phyloP scores from a whole-genome alignment of 1,140 invertebrate species.

The Drosophila triauraria region DNA sequence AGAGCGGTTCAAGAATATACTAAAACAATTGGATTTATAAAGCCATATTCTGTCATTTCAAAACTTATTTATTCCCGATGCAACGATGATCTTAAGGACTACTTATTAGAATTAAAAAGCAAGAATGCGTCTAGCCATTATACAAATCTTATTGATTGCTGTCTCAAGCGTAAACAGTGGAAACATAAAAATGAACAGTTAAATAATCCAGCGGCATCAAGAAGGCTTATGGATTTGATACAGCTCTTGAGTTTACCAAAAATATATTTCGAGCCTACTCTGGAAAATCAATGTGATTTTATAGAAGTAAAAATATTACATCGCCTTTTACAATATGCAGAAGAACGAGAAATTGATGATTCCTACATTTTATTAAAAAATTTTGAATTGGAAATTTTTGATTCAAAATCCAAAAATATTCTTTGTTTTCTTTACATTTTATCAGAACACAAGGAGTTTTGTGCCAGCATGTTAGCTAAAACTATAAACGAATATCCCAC shows the following conservation, averaged over 20 bases:
- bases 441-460: slow-evolving; percentile 36
- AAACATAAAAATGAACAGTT: slow-evolving; percentile 15
- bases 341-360: slow-evolving; percentile 13
- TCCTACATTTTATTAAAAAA: slow-evolving; percentile 16
- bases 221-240: slow-evolving; percentile 11
- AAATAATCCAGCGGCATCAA: neutral
- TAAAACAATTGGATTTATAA: slow-evolving; percentile 60
- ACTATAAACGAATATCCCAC: slow-evolving; percentile 18
- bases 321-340: slow-evolving; percentile 39
- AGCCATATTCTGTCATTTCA: slow-evolving; percentile 58
- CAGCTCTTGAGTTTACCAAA: slow-evolving; percentile 22
- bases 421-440: slow-evolving; percentile 53
- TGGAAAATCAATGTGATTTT: neutral
- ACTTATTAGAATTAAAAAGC: slow-evolving; percentile 44
- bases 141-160: slow-evolving; percentile 43
- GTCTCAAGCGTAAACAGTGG: slow-evolving; percentile 39
- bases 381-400: slow-evolving; percentile 18
- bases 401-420: slow-evolving; percentile 33
- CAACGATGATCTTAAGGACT: slow-evolving; percentile 47
- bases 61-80: slow-evolving; percentile 55
- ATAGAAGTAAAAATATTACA: slow-evolving; percentile 42
- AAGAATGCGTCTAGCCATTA: slow-evolving; percentile 15
- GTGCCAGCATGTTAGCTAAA: slow-evolving; percentile 24
- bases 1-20: slow-evolving; percentile 54
- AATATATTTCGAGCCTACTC: slow-evolving; percentile 8